Evolutionary conservation across 2,888 invertebrate species (phyloP).

Genomic region (Melolontha melolontha): DNA sequence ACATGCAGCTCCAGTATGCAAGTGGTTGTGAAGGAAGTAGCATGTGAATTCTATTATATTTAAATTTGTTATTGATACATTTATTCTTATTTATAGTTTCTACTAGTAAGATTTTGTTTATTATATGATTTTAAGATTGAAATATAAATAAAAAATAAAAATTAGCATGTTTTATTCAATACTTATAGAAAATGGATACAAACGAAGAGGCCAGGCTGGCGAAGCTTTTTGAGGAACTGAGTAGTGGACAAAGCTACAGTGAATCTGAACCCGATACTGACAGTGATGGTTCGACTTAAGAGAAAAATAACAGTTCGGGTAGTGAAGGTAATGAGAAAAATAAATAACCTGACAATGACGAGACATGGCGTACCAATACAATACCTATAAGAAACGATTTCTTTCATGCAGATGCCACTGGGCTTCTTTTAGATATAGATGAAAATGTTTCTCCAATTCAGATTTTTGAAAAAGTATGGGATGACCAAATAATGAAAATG

Average conservation of each 20-base stretch:
- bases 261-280: slow-evolving; percentile 47
- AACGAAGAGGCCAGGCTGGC: slow-evolving; percentile 46
- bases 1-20: slow-evolving; percentile 12
- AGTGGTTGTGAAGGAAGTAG: slow-evolving; percentile 15
- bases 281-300: too few relatives aligned
- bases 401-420: slow-evolving; percentile 43
- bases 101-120: too few relatives aligned
- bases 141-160: slow-evolving; percentile 15
- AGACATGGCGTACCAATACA: slow-evolving; percentile 46
- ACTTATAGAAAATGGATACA: slow-evolving; percentile 46
- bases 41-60: neutral
- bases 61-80: slow-evolving; percentile 14
- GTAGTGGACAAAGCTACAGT: slow-evolving; percentile 46
- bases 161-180: slow-evolving; percentile 43
- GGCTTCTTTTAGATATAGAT: slow-evolving; percentile 55
- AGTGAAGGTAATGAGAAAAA: too few relatives aligned
- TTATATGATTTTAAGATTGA: slow-evolving; percentile 12
- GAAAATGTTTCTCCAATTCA: slow-evolving; percentile 48
- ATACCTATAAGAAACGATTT: slow-evolving; percentile 39
- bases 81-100: slow-evolving; percentile 7
- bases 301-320: slow-evolving; percentile 49
- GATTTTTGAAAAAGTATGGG: slow-evolving; percentile 31
- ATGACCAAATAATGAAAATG: slow-evolving; percentile 47
- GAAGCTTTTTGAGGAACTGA: slow-evolving; percentile 40
- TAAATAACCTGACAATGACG: slow-evolving; percentile 42